Evolutionary conservation across 2,113 vertebrate genomes (phyloP).

Genomic region (Aplodontia rufa): DNA sequence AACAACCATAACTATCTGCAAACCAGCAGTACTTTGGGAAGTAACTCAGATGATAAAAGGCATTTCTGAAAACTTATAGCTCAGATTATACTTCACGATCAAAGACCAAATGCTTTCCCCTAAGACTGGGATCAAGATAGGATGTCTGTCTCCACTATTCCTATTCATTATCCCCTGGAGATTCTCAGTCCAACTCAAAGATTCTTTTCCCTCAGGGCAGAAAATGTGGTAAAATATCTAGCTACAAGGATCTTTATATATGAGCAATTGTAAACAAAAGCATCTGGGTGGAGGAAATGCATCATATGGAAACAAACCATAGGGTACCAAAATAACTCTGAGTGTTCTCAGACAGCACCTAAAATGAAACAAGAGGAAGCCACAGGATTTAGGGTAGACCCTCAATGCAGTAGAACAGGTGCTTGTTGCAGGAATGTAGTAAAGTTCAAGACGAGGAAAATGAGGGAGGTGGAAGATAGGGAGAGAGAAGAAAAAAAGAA

Average conservation of each 20-base stretch:
- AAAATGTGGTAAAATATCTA: neutral
- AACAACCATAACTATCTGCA: neutral
- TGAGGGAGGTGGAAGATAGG: neutral
- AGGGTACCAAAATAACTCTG: neutral
- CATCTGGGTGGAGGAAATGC: neutral
- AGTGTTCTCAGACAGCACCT: no score
- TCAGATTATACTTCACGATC: neutral
- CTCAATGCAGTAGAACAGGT: neutral
- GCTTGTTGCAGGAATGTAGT: no score
- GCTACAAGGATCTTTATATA: neutral
- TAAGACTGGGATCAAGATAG: no score
- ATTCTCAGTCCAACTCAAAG: neutral
- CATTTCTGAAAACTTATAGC: neutral
- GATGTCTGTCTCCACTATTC: neutral
- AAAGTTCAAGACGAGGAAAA: neutral
- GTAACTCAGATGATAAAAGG: neutral
- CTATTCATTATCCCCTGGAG: neutral
- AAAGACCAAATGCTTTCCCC: neutral
- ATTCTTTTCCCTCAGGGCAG: neutral
- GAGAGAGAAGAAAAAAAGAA: neutral
- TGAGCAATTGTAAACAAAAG: neutral
- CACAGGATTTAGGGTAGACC: neutral
- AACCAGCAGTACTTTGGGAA: neutral
- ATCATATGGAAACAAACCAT: neutral
- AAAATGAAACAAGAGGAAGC: neutral